phyloP scores from a whole-genome alignment of 1,140 invertebrate species.

The Samia ricini region DNA sequence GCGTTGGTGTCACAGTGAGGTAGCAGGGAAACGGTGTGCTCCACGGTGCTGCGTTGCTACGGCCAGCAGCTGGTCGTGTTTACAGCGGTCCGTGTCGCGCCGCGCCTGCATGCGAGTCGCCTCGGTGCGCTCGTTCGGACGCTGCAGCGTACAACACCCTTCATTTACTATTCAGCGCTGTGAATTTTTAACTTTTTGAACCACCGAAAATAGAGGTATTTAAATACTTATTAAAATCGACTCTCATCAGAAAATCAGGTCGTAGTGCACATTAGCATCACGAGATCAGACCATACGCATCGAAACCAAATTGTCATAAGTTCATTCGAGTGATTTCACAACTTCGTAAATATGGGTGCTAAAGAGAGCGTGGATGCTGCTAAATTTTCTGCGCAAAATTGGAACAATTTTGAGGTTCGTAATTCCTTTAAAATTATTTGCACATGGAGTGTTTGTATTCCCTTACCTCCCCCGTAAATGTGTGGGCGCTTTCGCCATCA shows the following conservation, averaged over 20 bases:
- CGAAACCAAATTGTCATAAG: constrained; percentile 64
- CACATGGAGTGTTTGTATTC: constrained; percentile 74
- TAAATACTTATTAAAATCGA: constrained; percentile 63
- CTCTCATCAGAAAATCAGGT: constrained; percentile 58
- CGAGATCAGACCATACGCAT: constrained; percentile 66
- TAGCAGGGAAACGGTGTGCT: constrained; percentile 34
- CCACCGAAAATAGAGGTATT: constrained; percentile 66
- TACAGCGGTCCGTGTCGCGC: constrained; percentile 40
- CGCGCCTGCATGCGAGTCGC: constrained; percentile 47
- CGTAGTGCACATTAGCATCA: constrained; percentile 68
- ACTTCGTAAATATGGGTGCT: constrained; percentile 80
- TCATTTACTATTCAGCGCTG: constrained; percentile 67
- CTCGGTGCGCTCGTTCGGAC: constrained; percentile 46
- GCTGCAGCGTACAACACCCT: constrained; percentile 52
- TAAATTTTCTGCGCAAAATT: constrained; percentile 86
- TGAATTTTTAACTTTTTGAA: constrained; percentile 69
- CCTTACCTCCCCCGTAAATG: constrained; percentile 64
- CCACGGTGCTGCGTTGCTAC: constrained; percentile 38
- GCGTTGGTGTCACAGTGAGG: constrained; percentile 29
- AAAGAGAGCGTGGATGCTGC: constrained; percentile 86
- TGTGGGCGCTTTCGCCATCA: constrained; percentile 35
- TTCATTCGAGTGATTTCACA: constrained; percentile 70
- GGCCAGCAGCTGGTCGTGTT: constrained; percentile 65
- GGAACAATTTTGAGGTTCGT: constrained; percentile 86
- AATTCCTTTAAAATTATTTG: constrained; percentile 71